Evolutionary conservation across 2,888 invertebrate genomes (phyloP).

Genomic region (Troides oblongomaculatus): DNA sequence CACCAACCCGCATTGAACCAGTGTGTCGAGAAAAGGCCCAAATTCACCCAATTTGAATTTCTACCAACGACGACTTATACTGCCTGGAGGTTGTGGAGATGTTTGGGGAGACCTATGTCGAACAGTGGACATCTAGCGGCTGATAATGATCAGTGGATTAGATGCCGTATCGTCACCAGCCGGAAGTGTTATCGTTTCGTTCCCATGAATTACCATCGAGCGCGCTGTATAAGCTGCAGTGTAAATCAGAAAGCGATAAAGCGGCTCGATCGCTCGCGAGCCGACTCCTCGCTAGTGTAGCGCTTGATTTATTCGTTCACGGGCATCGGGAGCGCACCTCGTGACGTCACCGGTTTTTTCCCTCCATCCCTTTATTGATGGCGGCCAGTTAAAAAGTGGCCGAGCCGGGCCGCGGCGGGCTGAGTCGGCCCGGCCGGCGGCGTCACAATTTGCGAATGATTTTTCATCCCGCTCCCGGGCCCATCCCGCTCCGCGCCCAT

Average conservation of each 20-base stretch:
- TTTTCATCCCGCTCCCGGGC: slow-evolving; percentile 63
- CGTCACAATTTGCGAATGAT: slow-evolving; percentile 78
- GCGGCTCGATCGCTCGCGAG: slow-evolving; percentile 64
- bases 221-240: slow-evolving; percentile 47
- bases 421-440: slow-evolving; percentile 37
- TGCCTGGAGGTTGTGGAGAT: too few relatives aligned
- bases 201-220: slow-evolving; percentile 36
- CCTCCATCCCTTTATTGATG: slow-evolving; percentile 70
- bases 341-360: slow-evolving; percentile 73
- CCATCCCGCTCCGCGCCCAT: slow-evolving; percentile 75
- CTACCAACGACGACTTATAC: too few relatives aligned
- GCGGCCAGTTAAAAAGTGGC: slow-evolving; percentile 72
- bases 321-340: slow-evolving; percentile 74
- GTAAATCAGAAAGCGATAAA: slow-evolving; percentile 72
- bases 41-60: too few relatives aligned
- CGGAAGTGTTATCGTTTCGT: slow-evolving; percentile 12
- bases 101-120: too few relatives aligned
- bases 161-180: slow-evolving; percentile 31
- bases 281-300: slow-evolving; percentile 68
- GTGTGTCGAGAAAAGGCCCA: too few relatives aligned
- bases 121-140: too few relatives aligned
- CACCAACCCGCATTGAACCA: too few relatives aligned
- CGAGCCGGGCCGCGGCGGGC: slow-evolving; percentile 52
- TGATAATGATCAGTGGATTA: background rate
- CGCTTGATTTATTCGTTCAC: slow-evolving; percentile 72